Conservation (phyloP, 2,113 vertebrate genomes). For the Oncorhynchus mykiss region DNA sequence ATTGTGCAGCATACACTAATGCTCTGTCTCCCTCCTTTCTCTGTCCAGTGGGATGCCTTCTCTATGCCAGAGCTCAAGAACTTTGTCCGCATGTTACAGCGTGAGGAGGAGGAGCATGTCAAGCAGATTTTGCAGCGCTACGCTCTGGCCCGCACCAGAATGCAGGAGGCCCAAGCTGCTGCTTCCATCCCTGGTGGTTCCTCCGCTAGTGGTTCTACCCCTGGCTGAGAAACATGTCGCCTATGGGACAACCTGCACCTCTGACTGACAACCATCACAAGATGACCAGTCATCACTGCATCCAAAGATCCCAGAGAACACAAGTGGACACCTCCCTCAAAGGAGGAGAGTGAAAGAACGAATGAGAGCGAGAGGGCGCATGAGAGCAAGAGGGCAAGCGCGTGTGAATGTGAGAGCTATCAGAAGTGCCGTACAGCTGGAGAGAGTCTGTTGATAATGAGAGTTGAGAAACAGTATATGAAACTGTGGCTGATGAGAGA, state of each 20-base stretch:
- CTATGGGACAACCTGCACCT: conserved; percentile 42
- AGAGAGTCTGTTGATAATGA: conserved; percentile 72
- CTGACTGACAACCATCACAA: conserved; percentile 40
- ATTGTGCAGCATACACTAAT: neutral
- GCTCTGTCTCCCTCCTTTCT: neutral
- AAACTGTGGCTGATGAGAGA: conserved; percentile 48
- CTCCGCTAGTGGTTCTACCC: conserved; percentile 70
- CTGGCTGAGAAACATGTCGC: conserved; percentile 73
- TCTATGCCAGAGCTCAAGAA: conserved; percentile 90
- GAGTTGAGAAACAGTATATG: conserved; percentile 55
- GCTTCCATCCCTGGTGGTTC: conserved; percentile 72
- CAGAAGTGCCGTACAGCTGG: conserved; percentile 71
- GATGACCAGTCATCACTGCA: conserved; percentile 53
- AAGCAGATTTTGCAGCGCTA: conserved; percentile 87
- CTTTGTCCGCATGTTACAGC: conserved; percentile 89
- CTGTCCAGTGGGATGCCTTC: conserved; percentile 90
- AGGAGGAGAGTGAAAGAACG: conserved; percentile 55
- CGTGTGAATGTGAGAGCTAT: conserved; percentile 66
- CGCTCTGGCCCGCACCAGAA: conserved; percentile 80
- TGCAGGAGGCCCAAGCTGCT: conserved; percentile 79
- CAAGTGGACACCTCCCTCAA: conserved; percentile 55
- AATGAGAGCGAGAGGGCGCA: conserved; percentile 56
- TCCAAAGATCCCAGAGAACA: conserved; percentile 60
- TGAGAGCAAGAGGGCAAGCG: conserved; percentile 62
- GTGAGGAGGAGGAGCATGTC: conserved; percentile 90